Base-by-base conservation (phyloP, 2,888 invertebrate genomes). In the Andrena marginata region DNA sequence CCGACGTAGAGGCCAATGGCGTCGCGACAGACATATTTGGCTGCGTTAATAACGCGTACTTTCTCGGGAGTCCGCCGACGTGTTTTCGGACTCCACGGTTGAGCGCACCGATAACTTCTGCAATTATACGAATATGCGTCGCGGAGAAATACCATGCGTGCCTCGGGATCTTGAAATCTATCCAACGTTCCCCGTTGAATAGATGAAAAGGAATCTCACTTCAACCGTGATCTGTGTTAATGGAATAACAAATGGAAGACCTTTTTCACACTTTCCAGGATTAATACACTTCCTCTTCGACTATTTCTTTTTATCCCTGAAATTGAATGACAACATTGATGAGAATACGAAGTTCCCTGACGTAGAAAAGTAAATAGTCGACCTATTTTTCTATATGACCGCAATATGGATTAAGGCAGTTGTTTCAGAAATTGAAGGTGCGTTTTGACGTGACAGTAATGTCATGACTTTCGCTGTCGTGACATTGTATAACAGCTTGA, bases 21-120 rank as follows among this genome's bases (percentile, higher is more conserved):
- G 79, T 79, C 80, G 75, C 75, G 80, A 80, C 84, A 75, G 77
- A 84, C 81, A 84, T 87, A 87, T 83, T 84, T 65, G 75, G 75
- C 76, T 31, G 23, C 56, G 26, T 56, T 76, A 84, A 84, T 83
- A 83, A 70, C 75, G 51, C 69, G 48, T 26, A 48, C 70, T 70
- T 82, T 68, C 54, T 59, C 23, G 62, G 65, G 2, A 59, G 26
- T 35, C 10, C 69, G 48, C 20, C 35, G 49, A 23, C 69, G 56
- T 69, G 62, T 80, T 67, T 64, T 65, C 56, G 29, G 26, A 73
- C 49, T 76, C 54, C 35, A 7, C n/a, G 33, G 48, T 35, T 35
- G 35, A 62, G 33, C 68, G 6, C 68, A 33, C 8, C 60, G 49
- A 76, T 81, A 81, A 72, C 76, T 82, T 81, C 69, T 54, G 72